Conservation (phyloP, 2,113 vertebrate species). For the Myotis yumanensis region DNA sequence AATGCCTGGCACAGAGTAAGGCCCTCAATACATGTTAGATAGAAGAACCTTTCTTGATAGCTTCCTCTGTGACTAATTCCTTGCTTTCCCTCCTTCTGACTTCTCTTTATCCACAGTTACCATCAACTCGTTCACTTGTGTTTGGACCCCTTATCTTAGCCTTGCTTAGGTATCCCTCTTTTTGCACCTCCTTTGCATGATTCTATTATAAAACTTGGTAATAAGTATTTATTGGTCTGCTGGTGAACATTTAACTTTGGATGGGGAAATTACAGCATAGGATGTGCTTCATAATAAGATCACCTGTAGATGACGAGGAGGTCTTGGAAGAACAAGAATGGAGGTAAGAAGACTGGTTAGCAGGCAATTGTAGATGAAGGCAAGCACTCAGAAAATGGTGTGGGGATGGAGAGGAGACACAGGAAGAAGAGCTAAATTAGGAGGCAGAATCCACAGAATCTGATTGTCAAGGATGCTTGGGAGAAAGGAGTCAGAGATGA, state of each 20-base stretch:
- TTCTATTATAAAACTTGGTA: background rate
- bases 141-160: background rate
- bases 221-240: background rate
- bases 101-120: background rate
- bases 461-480: background rate
- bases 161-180: background rate
- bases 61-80: background rate
- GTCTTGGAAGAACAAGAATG: background rate
- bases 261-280: background rate
- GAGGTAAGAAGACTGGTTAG: background rate
- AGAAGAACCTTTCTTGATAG: background rate
- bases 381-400: background rate
- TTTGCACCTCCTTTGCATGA: background rate
- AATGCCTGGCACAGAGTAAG: background rate
- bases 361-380: background rate
- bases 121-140: background rate
- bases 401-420: background rate
- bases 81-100: background rate
- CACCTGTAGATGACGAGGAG: background rate
- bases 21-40: too few relatives aligned
- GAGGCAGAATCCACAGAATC: background rate
- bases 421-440: background rate
- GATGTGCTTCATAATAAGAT: background rate
- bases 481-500: background rate
- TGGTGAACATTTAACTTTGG: background rate